Evolutionary conservation across 1,140 invertebrate genomes (phyloP).

Genomic region (Apis florea): DNA sequence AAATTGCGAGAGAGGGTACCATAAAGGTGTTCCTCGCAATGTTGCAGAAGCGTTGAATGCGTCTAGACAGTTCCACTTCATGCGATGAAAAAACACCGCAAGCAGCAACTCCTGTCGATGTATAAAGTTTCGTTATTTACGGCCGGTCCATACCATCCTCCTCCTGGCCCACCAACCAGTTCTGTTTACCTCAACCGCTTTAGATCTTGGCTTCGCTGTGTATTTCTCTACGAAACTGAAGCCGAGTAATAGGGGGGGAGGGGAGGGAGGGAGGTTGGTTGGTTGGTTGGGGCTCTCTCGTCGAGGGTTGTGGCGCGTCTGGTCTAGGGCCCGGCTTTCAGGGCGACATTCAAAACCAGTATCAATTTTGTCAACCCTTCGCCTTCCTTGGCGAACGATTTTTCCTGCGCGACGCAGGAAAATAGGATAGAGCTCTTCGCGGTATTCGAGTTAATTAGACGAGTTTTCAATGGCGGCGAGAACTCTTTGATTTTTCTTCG

Average conservation of each 20-base stretch:
- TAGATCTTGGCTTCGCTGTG: not conserved
- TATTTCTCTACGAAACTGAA: not conserved
- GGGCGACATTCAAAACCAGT: not conserved
- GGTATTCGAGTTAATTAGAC: not conserved
- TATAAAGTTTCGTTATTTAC: conserved; percentile 66
- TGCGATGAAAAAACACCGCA: conserved; percentile 61
- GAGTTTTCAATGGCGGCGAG: not conserved
- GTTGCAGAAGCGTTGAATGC: conserved; percentile 60
- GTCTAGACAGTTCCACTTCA: conserved; percentile 68
- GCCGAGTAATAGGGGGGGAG: not conserved
- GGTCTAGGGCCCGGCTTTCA: not conserved
- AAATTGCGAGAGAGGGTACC: conserved; percentile 51
- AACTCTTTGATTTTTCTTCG: not conserved
- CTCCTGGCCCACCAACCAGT: conserved; percentile 39
- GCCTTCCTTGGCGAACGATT: not conserved
- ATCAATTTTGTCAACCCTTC: not conserved
- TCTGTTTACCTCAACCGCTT: conserved; percentile 5
- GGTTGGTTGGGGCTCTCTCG: not conserved
- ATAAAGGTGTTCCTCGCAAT: conserved; percentile 58
- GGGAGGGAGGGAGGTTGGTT: not conserved
- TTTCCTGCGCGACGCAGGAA: not conserved
- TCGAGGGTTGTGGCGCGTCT: too few relatives aligned
- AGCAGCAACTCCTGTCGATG: conserved; percentile 60
- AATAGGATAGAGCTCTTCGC: not conserved
- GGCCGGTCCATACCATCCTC: conserved; percentile 33